Conservation (phyloP, 2,797 vertebrate genomes). For the Amniataba percoides region DNA sequence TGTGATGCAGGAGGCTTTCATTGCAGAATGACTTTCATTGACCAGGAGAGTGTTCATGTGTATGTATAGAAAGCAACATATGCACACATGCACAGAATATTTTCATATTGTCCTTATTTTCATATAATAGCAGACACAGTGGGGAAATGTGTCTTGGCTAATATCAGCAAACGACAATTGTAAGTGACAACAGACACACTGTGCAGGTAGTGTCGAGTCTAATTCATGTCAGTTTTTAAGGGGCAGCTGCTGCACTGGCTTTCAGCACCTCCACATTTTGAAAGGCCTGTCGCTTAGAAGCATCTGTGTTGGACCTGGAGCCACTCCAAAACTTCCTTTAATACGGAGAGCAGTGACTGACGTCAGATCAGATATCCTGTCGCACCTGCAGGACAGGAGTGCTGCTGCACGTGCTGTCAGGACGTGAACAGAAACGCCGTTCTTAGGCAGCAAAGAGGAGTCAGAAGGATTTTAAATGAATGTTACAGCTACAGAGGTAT, state of each 20-base stretch:
- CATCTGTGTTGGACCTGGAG: conserved; percentile 27
- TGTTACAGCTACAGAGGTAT: background rate
- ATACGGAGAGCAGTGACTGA: background rate
- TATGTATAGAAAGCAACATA: background rate
- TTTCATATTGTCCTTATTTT: background rate
- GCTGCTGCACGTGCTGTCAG: background rate
- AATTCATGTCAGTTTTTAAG: conserved; percentile 23
- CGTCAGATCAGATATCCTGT: background rate
- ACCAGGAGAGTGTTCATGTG: background rate
- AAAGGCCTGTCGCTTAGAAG: conserved; percentile 20
- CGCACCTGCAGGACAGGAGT: background rate
- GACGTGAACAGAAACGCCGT: background rate
- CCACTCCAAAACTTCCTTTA: background rate
- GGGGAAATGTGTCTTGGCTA: conserved; percentile 2
- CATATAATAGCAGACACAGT: background rate
- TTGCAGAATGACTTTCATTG: background rate
- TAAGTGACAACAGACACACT: conserved; percentile 27
- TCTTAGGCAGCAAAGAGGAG: background rate
- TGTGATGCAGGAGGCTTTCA: conserved; percentile 1
- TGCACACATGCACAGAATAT: background rate
- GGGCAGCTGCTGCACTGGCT: conserved; percentile 13
- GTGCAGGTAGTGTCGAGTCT: conserved; percentile 9
- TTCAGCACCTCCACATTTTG: conserved; percentile 33
- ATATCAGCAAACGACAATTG: conserved; percentile 24
- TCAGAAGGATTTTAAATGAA: background rate